Evolutionary conservation across 92 coral and sea anemone species (phyloP).

Genomic region (Siderastrea radians): DNA sequence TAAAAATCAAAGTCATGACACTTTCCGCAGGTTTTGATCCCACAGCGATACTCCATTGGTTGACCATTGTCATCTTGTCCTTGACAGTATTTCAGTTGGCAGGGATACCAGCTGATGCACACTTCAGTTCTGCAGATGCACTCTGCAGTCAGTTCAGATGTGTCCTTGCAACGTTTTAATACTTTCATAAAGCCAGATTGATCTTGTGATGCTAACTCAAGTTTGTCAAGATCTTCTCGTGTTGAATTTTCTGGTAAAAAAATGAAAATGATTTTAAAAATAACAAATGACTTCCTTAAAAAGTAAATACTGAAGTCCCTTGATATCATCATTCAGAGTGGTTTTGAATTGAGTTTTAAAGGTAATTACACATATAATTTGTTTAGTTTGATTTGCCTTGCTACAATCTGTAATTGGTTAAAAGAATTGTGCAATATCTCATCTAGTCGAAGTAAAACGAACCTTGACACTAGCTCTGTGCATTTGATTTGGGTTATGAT

Average conservation of each 20-base stretch:
- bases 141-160: conserved; percentile 68
- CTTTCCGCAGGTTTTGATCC: conserved; percentile 97
- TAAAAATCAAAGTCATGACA: conserved; percentile 89
- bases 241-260: conserved; percentile 67
- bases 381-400: too few relatives aligned
- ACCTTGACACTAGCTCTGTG: too few relatives aligned
- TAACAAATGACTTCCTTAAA: neutral
- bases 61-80: conserved; percentile 78
- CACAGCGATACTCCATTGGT: conserved; percentile 85
- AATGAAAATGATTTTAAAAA: neutral
- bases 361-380: too few relatives aligned
- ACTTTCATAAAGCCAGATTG: conserved; percentile 61
- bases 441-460: too few relatives aligned
- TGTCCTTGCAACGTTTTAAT: conserved; percentile 74
- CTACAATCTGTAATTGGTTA: too few relatives aligned
- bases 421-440: too few relatives aligned
- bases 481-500: too few relatives aligned
- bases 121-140: conserved; percentile 85
- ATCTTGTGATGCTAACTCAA: conserved; percentile 69
- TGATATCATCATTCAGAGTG: neutral
- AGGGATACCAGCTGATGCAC: conserved; percentile 97
- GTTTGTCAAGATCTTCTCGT: conserved; percentile 36
- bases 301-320: neutral
- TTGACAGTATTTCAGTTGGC: conserved; percentile 90
- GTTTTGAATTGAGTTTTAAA: too few relatives aligned